Percentiles rank a stretch among this genome's conserved stretches.
Evolutionary conservation across 2,888 invertebrate species (phyloP).

Genomic region (Ochropacha duplaris): DNA sequence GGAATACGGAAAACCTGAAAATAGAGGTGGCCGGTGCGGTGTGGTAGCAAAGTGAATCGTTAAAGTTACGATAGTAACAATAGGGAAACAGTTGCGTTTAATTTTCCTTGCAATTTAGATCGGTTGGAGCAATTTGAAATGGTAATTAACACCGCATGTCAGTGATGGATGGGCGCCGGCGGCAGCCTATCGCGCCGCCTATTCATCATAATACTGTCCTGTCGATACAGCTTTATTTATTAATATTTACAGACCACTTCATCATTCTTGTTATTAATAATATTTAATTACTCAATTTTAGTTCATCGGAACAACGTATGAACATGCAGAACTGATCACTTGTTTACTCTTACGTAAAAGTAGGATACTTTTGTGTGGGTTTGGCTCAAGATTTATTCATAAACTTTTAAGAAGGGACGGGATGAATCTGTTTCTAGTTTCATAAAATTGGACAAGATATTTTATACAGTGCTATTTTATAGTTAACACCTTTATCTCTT

Average conservation of each 20-base stretch:
- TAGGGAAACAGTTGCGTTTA: slow-evolving; percentile 42
- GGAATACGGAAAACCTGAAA: slow-evolving; percentile 19
- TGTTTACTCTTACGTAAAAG: too few relatives aligned
- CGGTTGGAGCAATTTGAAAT: slow-evolving; percentile 64
- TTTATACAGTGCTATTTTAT: too few relatives aligned
- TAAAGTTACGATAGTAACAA: slow-evolving; percentile 6
- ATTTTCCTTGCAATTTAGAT: slow-evolving; percentile 53
- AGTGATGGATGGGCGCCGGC: slow-evolving; percentile 56
- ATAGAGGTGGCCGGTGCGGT: slow-evolving; percentile 6
- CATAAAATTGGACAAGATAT: too few relatives aligned
- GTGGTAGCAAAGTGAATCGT: slow-evolving; percentile 18
- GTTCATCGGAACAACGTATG: not conserved
- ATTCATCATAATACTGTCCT: slow-evolving; percentile 48
- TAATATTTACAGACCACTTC: slow-evolving; percentile 34
- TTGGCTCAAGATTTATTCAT: too few relatives aligned
- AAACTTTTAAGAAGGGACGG: too few relatives aligned
- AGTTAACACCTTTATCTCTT: too few relatives aligned
- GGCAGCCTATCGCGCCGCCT: slow-evolving; percentile 29
- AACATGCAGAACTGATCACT: too few relatives aligned
- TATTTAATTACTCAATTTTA: slow-evolving; percentile 9
- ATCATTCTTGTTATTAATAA: slow-evolving; percentile 30
- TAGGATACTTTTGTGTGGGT: too few relatives aligned
- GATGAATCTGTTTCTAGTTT: too few relatives aligned
- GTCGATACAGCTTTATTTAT: slow-evolving; percentile 41
- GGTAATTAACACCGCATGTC: slow-evolving; percentile 63